phyloP scores from a whole-genome alignment of 2,888 invertebrate species.

The Argynnis bischoffii region DNA sequence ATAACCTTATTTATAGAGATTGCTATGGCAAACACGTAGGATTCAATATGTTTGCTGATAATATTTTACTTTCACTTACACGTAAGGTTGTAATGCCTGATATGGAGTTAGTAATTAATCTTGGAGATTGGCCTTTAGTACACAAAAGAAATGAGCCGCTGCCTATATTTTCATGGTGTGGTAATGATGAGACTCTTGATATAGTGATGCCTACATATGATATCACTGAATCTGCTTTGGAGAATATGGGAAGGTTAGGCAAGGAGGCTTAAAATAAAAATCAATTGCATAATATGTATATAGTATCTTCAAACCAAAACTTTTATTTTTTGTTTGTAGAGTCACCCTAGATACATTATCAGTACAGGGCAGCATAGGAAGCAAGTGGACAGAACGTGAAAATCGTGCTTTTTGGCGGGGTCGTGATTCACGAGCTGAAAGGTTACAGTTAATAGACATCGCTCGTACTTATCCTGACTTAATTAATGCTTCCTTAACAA shows the following conservation, averaged over 20 bases:
- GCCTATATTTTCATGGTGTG: conserved; percentile 98
- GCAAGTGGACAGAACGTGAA: conserved; percentile 88
- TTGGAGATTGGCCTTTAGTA: conserved; percentile 97
- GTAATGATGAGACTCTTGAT: conserved; percentile 91
- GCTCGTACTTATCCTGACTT: conserved; percentile 87
- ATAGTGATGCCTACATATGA: conserved; percentile 98
- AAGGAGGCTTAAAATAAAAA: background rate
- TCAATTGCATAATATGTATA: background rate
- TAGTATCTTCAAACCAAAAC: background rate
- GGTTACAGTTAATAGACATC: conserved; percentile 91
- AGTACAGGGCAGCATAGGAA: conserved; percentile 90
- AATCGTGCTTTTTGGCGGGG: conserved; percentile 95
- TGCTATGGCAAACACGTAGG: conserved; percentile 98
- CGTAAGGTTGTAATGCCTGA: conserved; percentile 92
- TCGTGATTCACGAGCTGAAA: conserved; percentile 92
- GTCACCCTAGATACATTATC: conserved; percentile 95
- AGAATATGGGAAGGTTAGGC: conserved; percentile 94
- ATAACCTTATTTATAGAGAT: conserved; percentile 91
- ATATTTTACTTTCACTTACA: conserved; percentile 89
- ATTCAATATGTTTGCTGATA: conserved; percentile 97
- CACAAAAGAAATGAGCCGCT: conserved; percentile 79
- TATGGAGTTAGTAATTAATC: conserved; percentile 94
- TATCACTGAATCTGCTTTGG: conserved; percentile 94
- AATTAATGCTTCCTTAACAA: conserved; percentile 95
- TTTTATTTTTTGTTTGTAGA: conserved; percentile 66